phyloP scores from a whole-genome alignment of 2,888 invertebrate species.

The Drosophila pseudotalamancana region DNA sequence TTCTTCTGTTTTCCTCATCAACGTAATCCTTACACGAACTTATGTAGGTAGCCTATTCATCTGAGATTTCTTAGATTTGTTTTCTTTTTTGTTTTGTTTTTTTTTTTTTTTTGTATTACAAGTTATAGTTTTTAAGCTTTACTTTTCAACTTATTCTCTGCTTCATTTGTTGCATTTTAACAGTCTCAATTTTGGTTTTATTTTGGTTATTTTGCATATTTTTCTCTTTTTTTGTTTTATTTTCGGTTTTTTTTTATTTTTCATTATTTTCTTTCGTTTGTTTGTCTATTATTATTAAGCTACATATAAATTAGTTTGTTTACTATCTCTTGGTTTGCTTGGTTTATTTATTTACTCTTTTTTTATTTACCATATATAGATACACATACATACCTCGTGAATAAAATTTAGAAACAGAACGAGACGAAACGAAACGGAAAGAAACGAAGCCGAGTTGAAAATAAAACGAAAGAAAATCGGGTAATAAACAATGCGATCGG shows the following conservation, averaged over 20 bases:
- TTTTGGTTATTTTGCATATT: constrained; percentile 73
- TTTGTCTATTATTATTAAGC: constrained; percentile 59
- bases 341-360: constrained; percentile 32
- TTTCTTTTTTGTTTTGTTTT: constrained; percentile 6
- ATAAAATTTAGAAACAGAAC: constrained; percentile 40
- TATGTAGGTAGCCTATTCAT: constrained; percentile 72
- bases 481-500: neutral
- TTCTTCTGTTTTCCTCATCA: constrained; percentile 10
- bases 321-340: constrained; percentile 51
- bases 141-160: constrained; percentile 42
- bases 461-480: constrained; percentile 25
- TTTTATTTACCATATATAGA: constrained; percentile 61
- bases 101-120: constrained; percentile 31
- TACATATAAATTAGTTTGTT: constrained; percentile 70
- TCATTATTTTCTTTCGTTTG: too few species aligned
- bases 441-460: constrained; percentile 37
- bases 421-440: too few species aligned
- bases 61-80: constrained; percentile 49
- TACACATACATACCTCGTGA: constrained; percentile 48
- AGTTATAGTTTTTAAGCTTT: constrained; percentile 54
- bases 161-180: constrained; percentile 64
- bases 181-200: constrained; percentile 73
- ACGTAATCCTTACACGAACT: constrained; percentile 68
- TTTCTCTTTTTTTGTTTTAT: constrained; percentile 58
- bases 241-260: constrained; percentile 33